Evolutionary conservation across 2,888 invertebrate genomes (phyloP), one percentile per base, ranked within the genome.

Genomic region (Hydrotaea cyrtoneurina): DNA sequence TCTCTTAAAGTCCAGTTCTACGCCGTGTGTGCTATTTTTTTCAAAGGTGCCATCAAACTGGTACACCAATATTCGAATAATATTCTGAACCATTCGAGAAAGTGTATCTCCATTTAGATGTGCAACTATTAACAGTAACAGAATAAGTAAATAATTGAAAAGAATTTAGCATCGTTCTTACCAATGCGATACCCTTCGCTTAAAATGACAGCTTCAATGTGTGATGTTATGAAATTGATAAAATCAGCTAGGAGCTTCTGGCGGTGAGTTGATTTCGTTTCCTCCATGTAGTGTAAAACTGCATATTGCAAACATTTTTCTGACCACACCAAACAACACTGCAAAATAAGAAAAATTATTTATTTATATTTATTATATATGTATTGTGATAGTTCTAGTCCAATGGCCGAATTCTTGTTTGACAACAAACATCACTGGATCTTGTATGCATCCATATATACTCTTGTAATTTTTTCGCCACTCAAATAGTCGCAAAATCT

Each of bases 281-380:
- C 88, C 85, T 90, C 92, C 21, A 94, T 93, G 89, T 94, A 95
- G 90, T 95, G 94, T 74, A 94, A 94, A 74, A 96, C 93, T 0
- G 96, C 94, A 92, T 97, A 97, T 89, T 96, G 94, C 23, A 97
- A 93, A 88, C 96, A 96, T 77, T 94, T 94, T 87, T 97, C 95
- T 0, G 95, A 94, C 97, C 97, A 97, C 86, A 95, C 93, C 83
- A 96, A 94, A 89, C 96, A 96, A 64, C 50, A n/a, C n/a, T 39
- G 10, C 1, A 39, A 39, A 39, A 39, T 3, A 39, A 39, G 3
- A n/a, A 36, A 36, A 5, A 36, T 36, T 8, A 36, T 5, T 36
- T 3, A 36, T 36, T 5, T 36, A 36, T 5, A 36, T 36, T 36
- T 36, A 36, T 5, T 36, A 36, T 36, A 8, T 36, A 36, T 8